Conservation (phyloP, 1,140 invertebrate genomes). For the Drosophila seguyi region DNA sequence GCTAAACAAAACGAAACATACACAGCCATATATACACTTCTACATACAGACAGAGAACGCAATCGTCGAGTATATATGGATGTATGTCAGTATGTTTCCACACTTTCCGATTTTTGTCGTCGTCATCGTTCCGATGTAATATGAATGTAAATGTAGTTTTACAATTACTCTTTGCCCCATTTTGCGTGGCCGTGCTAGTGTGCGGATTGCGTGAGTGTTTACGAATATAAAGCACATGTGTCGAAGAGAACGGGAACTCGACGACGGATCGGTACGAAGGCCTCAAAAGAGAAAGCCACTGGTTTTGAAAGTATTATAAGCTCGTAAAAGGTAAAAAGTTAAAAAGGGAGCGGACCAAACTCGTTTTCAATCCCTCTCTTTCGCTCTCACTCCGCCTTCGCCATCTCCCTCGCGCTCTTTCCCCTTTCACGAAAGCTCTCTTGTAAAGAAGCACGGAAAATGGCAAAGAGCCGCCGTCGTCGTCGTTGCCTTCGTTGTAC, state of each 20-base stretch:
- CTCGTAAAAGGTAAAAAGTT: conserved; percentile 52
- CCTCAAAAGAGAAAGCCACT: conserved; percentile 59
- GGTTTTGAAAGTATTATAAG: conserved; percentile 56
- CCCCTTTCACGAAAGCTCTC: conserved; percentile 81
- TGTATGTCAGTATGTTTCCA: conserved; percentile 31
- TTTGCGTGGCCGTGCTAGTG: neutral
- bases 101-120: conserved; percentile 61
- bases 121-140: conserved; percentile 62
- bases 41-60: conserved; percentile 42
- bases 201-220: conserved; percentile 48
- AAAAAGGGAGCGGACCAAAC: conserved; percentile 64
- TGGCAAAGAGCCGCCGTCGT: conserved; percentile 53
- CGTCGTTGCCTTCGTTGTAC: conserved; percentile 43
- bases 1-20: conserved; percentile 62
- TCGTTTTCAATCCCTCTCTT: conserved; percentile 62
- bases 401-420: conserved; percentile 45
- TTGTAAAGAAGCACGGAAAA: conserved; percentile 70
- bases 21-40: conserved; percentile 12
- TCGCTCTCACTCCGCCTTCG: conserved; percentile 1
- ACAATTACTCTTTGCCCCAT: conserved; percentile 49
- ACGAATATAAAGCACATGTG: conserved; percentile 54
- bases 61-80: conserved; percentile 6
- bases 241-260: conserved; percentile 50
- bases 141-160: conserved; percentile 53
- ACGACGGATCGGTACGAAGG: conserved; percentile 31